Evolutionary conservation across 2,797 vertebrate genomes (phyloP).

Genomic region (Karalla daura): DNA sequence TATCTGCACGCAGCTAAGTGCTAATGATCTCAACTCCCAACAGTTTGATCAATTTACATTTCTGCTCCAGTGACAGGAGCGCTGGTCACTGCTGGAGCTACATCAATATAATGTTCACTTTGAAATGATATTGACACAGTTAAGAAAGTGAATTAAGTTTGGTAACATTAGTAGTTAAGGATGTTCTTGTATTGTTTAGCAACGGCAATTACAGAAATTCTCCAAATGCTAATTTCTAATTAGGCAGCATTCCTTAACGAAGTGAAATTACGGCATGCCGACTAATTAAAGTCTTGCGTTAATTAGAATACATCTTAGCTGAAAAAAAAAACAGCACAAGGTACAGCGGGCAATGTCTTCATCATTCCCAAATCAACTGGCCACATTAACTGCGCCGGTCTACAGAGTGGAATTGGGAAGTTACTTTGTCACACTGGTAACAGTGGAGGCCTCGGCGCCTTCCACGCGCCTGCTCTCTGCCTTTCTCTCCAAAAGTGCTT

Average conservation of each 20-base stretch:
- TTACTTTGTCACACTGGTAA: slow-evolving; percentile 54
- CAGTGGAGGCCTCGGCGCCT: slow-evolving; percentile 46
- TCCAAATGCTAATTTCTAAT: slow-evolving; percentile 72
- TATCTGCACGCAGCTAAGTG: slow-evolving; percentile 47
- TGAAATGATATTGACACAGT: slow-evolving; percentile 60
- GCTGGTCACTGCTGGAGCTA: neutral
- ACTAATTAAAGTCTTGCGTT: slow-evolving; percentile 78
- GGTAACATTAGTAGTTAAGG: slow-evolving; percentile 29
- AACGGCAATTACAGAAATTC: slow-evolving; percentile 65
- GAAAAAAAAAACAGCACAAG: slow-evolving; percentile 68
- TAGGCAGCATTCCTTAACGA: slow-evolving; percentile 65
- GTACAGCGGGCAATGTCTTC: slow-evolving; percentile 61
- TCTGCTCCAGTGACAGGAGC: slow-evolving; percentile 15
- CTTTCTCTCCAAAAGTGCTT: slow-evolving; percentile 57
- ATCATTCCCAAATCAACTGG: slow-evolving; percentile 66
- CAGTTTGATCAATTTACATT: slow-evolving; percentile 54
- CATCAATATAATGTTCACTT: slow-evolving; percentile 41
- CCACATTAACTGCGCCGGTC: slow-evolving; percentile 61
- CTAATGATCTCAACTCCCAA: slow-evolving; percentile 58
- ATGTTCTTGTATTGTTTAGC: slow-evolving; percentile 44
- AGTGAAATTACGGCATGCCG: slow-evolving; percentile 58
- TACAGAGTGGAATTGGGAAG: slow-evolving; percentile 57
- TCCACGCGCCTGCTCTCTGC: slow-evolving; percentile 40
- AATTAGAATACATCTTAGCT: slow-evolving; percentile 77
- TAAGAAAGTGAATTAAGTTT: slow-evolving; percentile 52